Evolutionary conservation across 2,888 invertebrate species (phyloP).

Genomic region (Ochlodes sylvanus): DNA sequence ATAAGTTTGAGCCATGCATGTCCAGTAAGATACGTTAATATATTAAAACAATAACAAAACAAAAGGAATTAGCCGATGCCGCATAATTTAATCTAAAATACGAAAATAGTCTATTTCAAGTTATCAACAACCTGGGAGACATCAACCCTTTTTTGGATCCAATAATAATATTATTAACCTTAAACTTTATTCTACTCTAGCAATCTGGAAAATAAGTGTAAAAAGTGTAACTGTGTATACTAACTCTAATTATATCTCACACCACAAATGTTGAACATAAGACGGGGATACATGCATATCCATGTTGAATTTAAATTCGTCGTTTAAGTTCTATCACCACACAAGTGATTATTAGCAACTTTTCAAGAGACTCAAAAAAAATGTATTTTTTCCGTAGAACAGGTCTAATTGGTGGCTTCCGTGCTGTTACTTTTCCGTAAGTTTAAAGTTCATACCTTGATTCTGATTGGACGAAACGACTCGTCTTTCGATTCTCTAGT

Average conservation of each 20-base stretch:
- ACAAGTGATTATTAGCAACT: no score
- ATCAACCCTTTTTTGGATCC: slow-evolving; percentile 16
- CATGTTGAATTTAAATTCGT: no score
- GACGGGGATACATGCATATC: background rate
- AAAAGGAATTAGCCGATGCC: background rate
- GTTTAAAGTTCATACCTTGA: no score
- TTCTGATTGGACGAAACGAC: no score
- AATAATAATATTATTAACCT: slow-evolving; percentile 18
- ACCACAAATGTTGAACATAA: slow-evolving; percentile 6
- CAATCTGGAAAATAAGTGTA: slow-evolving; percentile 35
- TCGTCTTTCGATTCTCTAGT: no score
- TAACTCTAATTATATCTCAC: slow-evolving; percentile 13
- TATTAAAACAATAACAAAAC: background rate
- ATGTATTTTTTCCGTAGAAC: no score
- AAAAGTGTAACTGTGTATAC: slow-evolving; percentile 29
- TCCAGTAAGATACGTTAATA: background rate
- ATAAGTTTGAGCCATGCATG: slow-evolving; percentile 17
- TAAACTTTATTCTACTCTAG: slow-evolving; percentile 31
- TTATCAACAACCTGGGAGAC: slow-evolving; percentile 28
- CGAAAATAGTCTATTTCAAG: slow-evolving; percentile 21
- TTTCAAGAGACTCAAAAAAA: no score
- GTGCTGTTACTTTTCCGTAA: no score
- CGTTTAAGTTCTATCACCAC: no score
- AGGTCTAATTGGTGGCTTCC: no score
- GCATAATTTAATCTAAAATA: slow-evolving; percentile 5